Percentiles rank a stretch among this genome's conserved stretches.
Evolutionary conservation across 2,113 vertebrate species (phyloP).

Genomic region (Rhadina sibilatrix): DNA sequence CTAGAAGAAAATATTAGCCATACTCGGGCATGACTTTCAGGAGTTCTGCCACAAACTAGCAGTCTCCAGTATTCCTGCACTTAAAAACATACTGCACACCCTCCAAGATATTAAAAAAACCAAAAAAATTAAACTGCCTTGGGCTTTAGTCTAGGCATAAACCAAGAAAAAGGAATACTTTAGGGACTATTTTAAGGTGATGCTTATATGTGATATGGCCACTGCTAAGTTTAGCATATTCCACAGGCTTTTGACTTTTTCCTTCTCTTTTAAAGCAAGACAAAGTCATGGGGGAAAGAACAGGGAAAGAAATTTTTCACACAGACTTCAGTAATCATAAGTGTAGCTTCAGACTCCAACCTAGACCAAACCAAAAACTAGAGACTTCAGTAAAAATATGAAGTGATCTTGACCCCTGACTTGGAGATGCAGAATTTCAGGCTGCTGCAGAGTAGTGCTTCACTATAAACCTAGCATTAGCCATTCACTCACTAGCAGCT

Average conservation of each 20-base stretch:
- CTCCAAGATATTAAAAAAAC: neutral
- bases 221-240: neutral
- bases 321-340: neutral
- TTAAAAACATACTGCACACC: neutral
- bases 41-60: neutral
- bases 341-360: neutral
- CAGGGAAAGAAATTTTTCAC: neutral
- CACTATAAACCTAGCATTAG: neutral
- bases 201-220: rapidly evolving
- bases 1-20: neutral
- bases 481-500: neutral
- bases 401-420: neutral
- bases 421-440: neutral
- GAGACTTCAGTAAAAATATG: neutral
- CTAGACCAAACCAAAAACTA: neutral
- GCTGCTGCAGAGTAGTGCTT: neutral
- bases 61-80: neutral
- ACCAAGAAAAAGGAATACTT: neutral
- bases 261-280: neutral
- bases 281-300: neutral
- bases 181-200: neutral
- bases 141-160: neutral
- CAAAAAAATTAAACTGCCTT: neutral
- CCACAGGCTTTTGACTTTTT: neutral
- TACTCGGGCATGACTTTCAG: neutral